Percentiles rank a stretch among this genome's conserved stretches.
Conservation (phyloP, 2,888 invertebrate species). For the Tetrapedia diversipes region DNA sequence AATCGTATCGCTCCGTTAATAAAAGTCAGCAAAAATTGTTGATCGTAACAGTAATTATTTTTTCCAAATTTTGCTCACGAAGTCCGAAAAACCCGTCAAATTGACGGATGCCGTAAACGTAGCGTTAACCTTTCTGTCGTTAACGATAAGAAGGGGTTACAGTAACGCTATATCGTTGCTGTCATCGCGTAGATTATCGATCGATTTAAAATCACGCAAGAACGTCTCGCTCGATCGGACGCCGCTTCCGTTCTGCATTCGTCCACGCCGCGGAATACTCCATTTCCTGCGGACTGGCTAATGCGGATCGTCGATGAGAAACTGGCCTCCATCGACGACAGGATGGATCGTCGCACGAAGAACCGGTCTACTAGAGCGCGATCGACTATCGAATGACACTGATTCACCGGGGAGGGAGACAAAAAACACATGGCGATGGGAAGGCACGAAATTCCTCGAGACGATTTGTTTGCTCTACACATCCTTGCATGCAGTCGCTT, state of each 20-base stretch:
- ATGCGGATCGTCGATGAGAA: slow-evolving; percentile 22
- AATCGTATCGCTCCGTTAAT: too few relatives aligned
- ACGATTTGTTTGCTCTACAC: slow-evolving; percentile 59
- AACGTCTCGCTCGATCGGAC: slow-evolving; percentile 34
- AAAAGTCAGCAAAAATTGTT: too few relatives aligned
- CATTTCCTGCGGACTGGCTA: slow-evolving; percentile 28
- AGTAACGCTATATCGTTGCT: too few relatives aligned
- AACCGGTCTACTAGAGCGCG: neutral
- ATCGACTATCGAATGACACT: neutral
- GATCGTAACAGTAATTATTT: too few relatives aligned
- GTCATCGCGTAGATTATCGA: neutral
- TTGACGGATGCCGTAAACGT: neutral
- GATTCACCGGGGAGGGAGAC: neutral
- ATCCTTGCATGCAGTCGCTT: slow-evolving; percentile 62
- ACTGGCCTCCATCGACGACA: slow-evolving; percentile 5
- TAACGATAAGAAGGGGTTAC: too few relatives aligned
- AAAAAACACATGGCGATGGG: neutral
- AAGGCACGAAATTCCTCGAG: slow-evolving; percentile 7
- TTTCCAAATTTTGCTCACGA: too few relatives aligned
- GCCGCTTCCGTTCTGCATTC: slow-evolving; percentile 20
- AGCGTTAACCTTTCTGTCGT: too few relatives aligned
- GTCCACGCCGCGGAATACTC: slow-evolving; percentile 17
- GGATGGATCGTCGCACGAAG: neutral
- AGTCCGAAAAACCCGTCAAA: neutral
- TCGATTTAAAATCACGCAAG: slow-evolving; percentile 10